Percentiles rank a stretch among this genome's conserved stretches.
Conservation (phyloP, 2,888 invertebrate genomes). For the Arrhopalites spinosus region DNA sequence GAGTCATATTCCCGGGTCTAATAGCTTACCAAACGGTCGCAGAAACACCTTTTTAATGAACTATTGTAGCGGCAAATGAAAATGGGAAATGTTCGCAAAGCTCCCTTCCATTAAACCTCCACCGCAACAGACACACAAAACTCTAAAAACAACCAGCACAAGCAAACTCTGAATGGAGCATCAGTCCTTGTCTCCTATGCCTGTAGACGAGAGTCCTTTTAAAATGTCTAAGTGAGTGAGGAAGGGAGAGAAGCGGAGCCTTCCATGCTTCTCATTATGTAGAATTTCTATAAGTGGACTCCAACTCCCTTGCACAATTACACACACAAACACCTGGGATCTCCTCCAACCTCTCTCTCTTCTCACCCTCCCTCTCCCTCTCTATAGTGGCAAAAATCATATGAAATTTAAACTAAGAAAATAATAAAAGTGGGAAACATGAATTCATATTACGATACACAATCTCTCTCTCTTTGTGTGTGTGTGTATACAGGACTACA, state of each 20-base stretch:
- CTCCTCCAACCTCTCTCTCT: constrained; percentile 21
- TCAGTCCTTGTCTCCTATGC: not conserved
- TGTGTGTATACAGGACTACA: not conserved
- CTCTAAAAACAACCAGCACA: not conserved
- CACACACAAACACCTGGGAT: constrained; percentile 45
- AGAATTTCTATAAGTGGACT: constrained; percentile 46
- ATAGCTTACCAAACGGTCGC: constrained; percentile 72
- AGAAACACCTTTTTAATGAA: constrained; percentile 77
- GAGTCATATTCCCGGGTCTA: constrained; percentile 67
- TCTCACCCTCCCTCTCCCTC: constrained; percentile 23
- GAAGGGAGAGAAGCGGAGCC: not conserved
- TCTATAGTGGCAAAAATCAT: too few relatives aligned
- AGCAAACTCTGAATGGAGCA: not conserved
- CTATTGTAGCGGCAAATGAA: constrained; percentile 65
- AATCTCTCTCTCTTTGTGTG: not conserved
- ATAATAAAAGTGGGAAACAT: too few relatives aligned
- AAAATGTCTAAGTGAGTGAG: not conserved
- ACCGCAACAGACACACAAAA: constrained; percentile 25
- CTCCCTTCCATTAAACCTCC: constrained; percentile 44
- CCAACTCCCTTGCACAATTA: constrained; percentile 29
- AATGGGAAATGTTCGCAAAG: constrained; percentile 58
- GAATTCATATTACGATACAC: not conserved
- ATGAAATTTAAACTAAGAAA: too few relatives aligned
- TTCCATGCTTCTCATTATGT: constrained; percentile 47
- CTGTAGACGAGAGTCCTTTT: not conserved